Percentiles rank a stretch among this genome's conserved stretches.
Conservation (phyloP, 2,888 invertebrate species). For the Leptura quadrifasciata region DNA sequence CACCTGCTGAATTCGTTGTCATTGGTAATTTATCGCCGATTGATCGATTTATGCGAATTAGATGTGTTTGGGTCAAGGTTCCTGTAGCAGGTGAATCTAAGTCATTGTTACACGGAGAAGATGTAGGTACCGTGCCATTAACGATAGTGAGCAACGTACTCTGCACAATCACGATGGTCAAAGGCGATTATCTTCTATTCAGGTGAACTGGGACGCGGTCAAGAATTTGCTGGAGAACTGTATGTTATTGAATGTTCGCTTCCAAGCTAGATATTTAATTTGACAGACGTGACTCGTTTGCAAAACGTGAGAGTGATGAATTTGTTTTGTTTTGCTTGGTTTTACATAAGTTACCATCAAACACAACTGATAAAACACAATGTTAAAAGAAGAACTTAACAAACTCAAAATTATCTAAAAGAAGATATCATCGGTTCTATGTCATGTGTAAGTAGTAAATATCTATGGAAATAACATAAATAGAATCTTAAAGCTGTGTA, state of each 20-base stretch:
- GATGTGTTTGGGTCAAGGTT: conserved; percentile 30
- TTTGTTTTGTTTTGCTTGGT: not conserved
- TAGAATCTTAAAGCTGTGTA: too few relatives aligned
- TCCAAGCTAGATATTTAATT: conserved; percentile 16
- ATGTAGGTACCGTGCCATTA: conserved; percentile 6
- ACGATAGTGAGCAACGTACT: conserved; percentile 11
- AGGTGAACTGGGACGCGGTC: not conserved
- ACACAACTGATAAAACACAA: too few relatives aligned
- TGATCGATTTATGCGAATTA: conserved; percentile 21
- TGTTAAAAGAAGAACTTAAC: too few relatives aligned
- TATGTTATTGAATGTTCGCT: conserved; percentile 8
- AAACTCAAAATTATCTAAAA: too few relatives aligned
- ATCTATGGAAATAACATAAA: too few relatives aligned
- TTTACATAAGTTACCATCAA: not conserved
- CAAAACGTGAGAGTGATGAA: conserved; percentile 5
- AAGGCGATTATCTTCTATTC: not conserved
- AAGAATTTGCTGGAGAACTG: conserved; percentile 21
- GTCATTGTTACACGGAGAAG: conserved; percentile 14
- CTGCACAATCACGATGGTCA: conserved; percentile 4
- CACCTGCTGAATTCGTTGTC: not conserved
- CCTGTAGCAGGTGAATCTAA: conserved; percentile 21
- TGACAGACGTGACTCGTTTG: conserved; percentile 21
- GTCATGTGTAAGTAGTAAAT: too few relatives aligned
- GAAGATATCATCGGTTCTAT: too few relatives aligned
- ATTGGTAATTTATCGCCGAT: conserved; percentile 3